A percentile compares a stretch with the other conserved stretches of the same genome.
phyloP scores from a whole-genome alignment of 2,797 vertebrate species.

The Lateolabrax maculatus region DNA sequence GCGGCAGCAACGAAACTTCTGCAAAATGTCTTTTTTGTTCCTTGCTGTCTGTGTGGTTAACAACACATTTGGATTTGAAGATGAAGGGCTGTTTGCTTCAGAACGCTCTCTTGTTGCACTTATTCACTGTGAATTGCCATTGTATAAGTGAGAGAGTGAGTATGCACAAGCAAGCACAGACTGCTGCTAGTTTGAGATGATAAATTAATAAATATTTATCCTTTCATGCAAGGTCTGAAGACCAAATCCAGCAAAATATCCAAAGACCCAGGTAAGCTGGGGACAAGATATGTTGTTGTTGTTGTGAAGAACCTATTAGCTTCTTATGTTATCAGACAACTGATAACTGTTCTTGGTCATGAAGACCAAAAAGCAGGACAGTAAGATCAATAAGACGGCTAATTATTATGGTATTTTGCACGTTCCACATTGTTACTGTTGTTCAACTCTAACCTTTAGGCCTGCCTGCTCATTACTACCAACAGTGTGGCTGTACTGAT shows the following conservation, averaged over 20 bases:
- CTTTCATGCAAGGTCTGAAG: no score
- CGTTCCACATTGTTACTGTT: neutral
- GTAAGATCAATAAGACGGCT: neutral
- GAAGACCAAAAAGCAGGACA: neutral
- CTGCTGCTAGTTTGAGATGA: neutral
- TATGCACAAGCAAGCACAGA: no score
- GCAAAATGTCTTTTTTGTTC: conserved; percentile 1
- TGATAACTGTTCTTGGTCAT: neutral
- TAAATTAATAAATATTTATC: neutral
- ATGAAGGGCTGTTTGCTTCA: neutral
- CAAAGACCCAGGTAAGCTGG: neutral
- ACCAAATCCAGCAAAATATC: conserved; percentile 4
- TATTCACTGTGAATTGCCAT: neutral
- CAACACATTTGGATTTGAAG: neutral
- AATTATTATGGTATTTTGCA: conserved; percentile 4
- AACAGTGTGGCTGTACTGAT: neutral
- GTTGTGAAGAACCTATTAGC: neutral
- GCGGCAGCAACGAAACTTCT: neutral
- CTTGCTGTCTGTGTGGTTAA: neutral
- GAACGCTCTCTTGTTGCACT: neutral
- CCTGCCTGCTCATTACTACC: neutral
- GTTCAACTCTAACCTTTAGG: neutral
- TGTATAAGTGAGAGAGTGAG: neutral
- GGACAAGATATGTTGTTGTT: neutral
- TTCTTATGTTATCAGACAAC: neutral